Evolutionary conservation across 2,888 invertebrate genomes (phyloP), one percentile per base, ranked within the genome.

Genomic region (Altica lythri): DNA sequence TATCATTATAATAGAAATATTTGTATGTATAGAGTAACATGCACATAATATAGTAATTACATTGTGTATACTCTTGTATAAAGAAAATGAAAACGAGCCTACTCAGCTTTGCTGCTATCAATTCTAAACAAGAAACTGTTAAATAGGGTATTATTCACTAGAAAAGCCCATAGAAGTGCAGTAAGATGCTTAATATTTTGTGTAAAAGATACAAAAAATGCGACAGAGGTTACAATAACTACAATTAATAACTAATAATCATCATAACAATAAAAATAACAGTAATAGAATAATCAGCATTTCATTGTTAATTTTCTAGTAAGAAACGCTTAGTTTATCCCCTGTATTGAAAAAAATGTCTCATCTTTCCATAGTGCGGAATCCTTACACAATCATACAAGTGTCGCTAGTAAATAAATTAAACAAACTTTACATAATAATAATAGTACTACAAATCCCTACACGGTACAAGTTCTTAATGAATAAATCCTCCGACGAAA

Each of bases 81-180:
- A 53, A 59, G 62, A 60, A 63, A 53, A 60, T 64, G 63, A 58
- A 62, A 27, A 64, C 52, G 71, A 71, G 71, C 72, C 69, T 69
- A 68, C 65, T 61, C 67, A 71, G 71, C 72, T 72, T 71, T 72
- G 72, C 72, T 72, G 72, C 72, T 71, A 72, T 72, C 68, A 71
- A 71, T 70, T 66, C 68, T 68, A 68, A 60, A 59, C 34, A 62
- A 61, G 57, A 62, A 40, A 57, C 49, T 50, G 46, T 62, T 57
- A 62, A 59, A 65, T 59, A 64, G 64, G 66, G 67, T 69, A 66
- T 65, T 66, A 65, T 65, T 64, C 67, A 65, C 70, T 69, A 68
- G 51, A 63, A 67, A 71, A 71, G 70, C 71, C 72, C 67, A 68
- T 69, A 68, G 70, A 60, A 62, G 65, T 65, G 67, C 65, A 59